These are phyloP conservation scores for Orchesella flavescens DNA, from an alignment of 2,888 invertebrate species.

Conservation along the genomic window DNA sequence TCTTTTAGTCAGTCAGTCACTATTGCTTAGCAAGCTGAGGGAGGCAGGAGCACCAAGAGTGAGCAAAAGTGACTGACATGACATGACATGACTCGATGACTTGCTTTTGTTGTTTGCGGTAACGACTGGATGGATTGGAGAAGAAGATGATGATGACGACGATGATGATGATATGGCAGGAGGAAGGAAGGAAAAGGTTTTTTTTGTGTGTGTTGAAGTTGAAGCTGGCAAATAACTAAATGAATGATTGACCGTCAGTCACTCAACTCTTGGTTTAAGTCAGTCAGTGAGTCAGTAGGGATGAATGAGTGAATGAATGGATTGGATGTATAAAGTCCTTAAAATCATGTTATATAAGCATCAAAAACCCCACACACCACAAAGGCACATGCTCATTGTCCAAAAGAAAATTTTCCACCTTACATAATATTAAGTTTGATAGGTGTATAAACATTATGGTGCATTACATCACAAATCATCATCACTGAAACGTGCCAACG, in stretches of 20 bases:
- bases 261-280: conserved; percentile 31
- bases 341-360: conserved; percentile 44
- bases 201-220: not conserved
- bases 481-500: conserved; percentile 39
- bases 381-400: conserved; percentile 9
- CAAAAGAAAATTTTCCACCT: conserved; percentile 1
- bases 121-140: not conserved
- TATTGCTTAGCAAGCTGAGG: conserved; percentile 34
- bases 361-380: conserved; percentile 5
- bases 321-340: conserved; percentile 44
- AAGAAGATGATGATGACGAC: not conserved
- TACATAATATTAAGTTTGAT: not conserved
- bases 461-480: conserved; percentile 21
- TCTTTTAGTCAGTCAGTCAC: conserved; percentile 41
- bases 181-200: conserved; percentile 22
- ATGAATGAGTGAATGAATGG: conserved; percentile 21
- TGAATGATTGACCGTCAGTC: conserved; percentile 63
- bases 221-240: conserved; percentile 19
- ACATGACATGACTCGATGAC: conserved; percentile 64
- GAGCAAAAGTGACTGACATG: conserved; percentile 55
- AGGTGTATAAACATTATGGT: conserved; percentile 25
- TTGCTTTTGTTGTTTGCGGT: conserved; percentile 51
- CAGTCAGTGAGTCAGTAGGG: conserved; percentile 59
- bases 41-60: conserved; percentile 17
- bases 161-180: not conserved